Base-by-base conservation (phyloP, 2,888 invertebrate genomes). In the Lordiphosa andalusiaca region DNA sequence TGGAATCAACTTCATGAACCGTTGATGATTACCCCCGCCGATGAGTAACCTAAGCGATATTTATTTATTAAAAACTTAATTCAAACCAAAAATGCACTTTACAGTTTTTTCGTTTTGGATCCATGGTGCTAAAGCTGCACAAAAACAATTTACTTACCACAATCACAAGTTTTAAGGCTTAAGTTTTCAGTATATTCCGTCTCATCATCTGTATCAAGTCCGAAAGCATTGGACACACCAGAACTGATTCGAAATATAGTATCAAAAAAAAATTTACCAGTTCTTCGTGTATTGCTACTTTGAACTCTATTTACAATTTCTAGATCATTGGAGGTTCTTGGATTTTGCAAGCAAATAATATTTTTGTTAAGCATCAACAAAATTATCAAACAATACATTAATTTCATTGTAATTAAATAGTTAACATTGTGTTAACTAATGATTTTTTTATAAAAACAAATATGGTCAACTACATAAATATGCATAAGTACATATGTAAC, bases 181-280 rank as follows among this genome's bases (percentile, higher is more conserved):
- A 91, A 90, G 30, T 91, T 90, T 36, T 92, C 91, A 33, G 91
- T 91, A n/a, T 92, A 92, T 57, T 92, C 93, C 42, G 91, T 91
- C 35, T 92, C 92, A 71, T 91, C 92, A 72, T 91, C 92, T 53
- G 64, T 40, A 7, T 91, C 91, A 49, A 91, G 91, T 41, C 91
- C 88, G 37, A 89, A 89, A 25, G 83, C 87, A 69, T 84, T 87
- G 35, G 85, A 84, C 48, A 89, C 74, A 21, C 88, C 91, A 71
- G 53, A 91, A 81, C 93, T 93, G 67, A 94, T 89, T 9, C 94
- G 93, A 86, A 94, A 93, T 61, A 95, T 90, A 25, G 93, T 92
- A 85, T 95, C 94, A 86, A 95, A 94, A 54, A 94, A 90, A 88
- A 95, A 94, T 86, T 92, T 91, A 67, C 92, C 92, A 6, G 91